Percentiles rank a stretch among this genome's conserved stretches.
Conservation (phyloP, 2,888 invertebrate genomes). For the Antitype chi region DNA sequence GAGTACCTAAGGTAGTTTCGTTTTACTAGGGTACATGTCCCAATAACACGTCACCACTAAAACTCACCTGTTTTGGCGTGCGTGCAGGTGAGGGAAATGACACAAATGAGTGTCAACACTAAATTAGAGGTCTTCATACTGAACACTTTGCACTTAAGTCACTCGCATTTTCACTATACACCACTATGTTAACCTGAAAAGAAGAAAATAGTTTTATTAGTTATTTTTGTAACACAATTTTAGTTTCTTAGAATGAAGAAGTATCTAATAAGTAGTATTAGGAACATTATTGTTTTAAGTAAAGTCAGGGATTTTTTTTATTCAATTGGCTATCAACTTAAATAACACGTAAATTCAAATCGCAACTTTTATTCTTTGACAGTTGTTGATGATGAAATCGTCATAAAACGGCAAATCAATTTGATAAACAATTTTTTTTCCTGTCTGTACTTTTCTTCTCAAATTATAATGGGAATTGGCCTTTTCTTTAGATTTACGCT, state of each 20-base stretch:
- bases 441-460: background rate
- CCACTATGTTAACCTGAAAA: constrained; percentile 71
- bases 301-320: background rate
- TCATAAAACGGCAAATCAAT: background rate
- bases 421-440: background rate
- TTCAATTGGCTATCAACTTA: background rate
- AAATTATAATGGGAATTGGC: background rate
- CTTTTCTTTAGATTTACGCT: background rate
- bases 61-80: constrained; percentile 88
- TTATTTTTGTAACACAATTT: background rate
- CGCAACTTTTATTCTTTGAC: background rate
- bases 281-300: background rate
- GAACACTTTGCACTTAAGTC: constrained; percentile 79
- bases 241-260: background rate
- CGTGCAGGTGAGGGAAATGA: constrained; percentile 86
- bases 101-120: constrained; percentile 85
- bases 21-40: background rate
- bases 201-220: constrained; percentile 35
- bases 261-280: no score
- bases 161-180: constrained; percentile 81
- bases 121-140: constrained; percentile 86
- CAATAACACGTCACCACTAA: background rate
- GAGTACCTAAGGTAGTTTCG: background rate
- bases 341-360: background rate
- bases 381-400: no score